phyloP scores from a whole-genome alignment of 2,888 invertebrate species.

The Tholera decimalis region DNA sequence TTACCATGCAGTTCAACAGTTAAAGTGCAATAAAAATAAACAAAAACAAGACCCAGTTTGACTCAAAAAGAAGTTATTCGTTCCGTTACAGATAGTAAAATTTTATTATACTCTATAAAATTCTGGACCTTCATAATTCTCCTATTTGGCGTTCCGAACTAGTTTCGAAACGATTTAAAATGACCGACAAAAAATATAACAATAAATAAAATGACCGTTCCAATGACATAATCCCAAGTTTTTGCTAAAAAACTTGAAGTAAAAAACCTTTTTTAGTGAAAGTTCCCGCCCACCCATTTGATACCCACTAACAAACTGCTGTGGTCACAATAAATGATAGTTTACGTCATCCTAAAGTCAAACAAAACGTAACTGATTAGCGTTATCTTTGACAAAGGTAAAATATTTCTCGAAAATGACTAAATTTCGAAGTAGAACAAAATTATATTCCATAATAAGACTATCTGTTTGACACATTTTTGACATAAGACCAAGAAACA shows the following conservation, averaged over 20 bases:
- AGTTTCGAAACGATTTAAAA: conserved; percentile 51
- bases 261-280: conserved; percentile 67
- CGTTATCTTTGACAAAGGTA: conserved; percentile 84
- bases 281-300: conserved; percentile 71
- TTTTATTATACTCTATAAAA: conserved; percentile 65
- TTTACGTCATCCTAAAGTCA: conserved; percentile 77
- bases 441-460: conserved; percentile 56
- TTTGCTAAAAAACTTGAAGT: conserved; percentile 62
- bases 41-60: conserved; percentile 31
- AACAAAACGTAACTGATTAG: conserved; percentile 89
- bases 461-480: conserved; percentile 55
- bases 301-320: conserved; percentile 63
- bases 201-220: conserved; percentile 63
- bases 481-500: conserved; percentile 46
- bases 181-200: conserved; percentile 61
- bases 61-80: conserved; percentile 35
- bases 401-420: conserved; percentile 81
- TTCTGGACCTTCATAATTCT: conserved; percentile 55
- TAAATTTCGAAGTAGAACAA: conserved; percentile 71
- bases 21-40: conserved; percentile 31
- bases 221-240: conserved; percentile 73
- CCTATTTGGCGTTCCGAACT: conserved; percentile 48
- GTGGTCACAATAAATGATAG: conserved; percentile 68
- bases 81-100: conserved; percentile 40
- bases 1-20: not conserved